Evolutionary conservation across 1,140 invertebrate species (phyloP).

Genomic region (Hestina assimilis): DNA sequence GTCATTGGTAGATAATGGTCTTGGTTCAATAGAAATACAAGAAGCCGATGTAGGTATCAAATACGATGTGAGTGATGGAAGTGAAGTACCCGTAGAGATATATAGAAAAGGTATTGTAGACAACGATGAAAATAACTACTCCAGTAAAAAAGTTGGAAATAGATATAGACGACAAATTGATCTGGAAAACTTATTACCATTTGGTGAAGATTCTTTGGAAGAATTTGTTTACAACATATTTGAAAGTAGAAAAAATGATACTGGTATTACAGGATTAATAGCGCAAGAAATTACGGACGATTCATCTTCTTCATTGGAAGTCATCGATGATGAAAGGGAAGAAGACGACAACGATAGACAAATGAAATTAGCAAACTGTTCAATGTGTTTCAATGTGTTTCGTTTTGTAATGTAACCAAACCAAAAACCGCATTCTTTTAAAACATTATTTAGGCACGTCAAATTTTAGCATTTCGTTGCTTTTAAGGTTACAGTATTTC

Average conservation of each 20-base stretch:
- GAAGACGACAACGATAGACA: constrained; percentile 33
- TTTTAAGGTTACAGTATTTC: too few relatives aligned
- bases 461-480: too few relatives aligned
- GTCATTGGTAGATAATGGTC: constrained; percentile 54
- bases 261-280: background rate
- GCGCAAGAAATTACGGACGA: background rate
- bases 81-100: constrained; percentile 72
- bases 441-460: too few relatives aligned
- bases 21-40: constrained; percentile 75
- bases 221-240: constrained; percentile 64
- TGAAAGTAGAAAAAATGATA: background rate
- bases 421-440: too few relatives aligned
- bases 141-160: constrained; percentile 48
- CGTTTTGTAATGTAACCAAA: too few relatives aligned
- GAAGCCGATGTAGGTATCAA: constrained; percentile 78
- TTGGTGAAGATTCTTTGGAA: constrained; percentile 66
- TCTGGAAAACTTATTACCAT: constrained; percentile 59
- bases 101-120: constrained; percentile 81
- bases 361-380: too few relatives aligned
- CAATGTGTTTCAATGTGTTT: too few relatives aligned
- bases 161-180: constrained; percentile 61
- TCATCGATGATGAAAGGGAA: background rate
- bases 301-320: background rate
- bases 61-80: constrained; percentile 78
- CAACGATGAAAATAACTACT: constrained; percentile 69